phyloP scores from a whole-genome alignment of 1,140 invertebrate species.

The Heterodera carotae region DNA sequence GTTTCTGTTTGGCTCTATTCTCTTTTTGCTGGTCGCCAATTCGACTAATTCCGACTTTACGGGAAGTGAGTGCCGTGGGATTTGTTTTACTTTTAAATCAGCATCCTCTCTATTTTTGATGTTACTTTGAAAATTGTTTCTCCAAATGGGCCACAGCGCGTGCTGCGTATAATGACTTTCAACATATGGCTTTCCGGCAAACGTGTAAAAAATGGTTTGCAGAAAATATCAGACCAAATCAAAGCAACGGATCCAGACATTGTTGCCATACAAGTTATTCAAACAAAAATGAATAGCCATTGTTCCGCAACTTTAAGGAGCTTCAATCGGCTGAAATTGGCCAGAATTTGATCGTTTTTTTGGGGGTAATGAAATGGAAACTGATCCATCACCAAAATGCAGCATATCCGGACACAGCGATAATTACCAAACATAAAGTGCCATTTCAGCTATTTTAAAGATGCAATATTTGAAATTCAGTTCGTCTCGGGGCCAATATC shows the following conservation, averaged over 20 bases:
- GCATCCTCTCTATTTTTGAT: background rate
- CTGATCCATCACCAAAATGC: conserved; percentile 10
- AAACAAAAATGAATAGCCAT: background rate
- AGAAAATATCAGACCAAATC: conserved; percentile 45
- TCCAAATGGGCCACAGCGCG: background rate
- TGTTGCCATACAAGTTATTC: conserved; percentile 38
- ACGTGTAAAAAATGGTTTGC: conserved; percentile 37
- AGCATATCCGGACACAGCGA: conserved; percentile 34
- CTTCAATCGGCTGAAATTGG: conserved; percentile 17
- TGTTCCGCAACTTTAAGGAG: conserved; percentile 16
- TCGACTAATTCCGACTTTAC: background rate
- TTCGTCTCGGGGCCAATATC: background rate
- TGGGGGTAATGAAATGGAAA: conserved; percentile 19
- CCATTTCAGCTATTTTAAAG: background rate
- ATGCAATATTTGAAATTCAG: background rate
- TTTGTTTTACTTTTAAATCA: too few species aligned
- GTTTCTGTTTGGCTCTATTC: background rate
- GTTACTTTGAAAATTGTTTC: conserved; percentile 17
- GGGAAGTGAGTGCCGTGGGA: too few species aligned
- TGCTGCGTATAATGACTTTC: conserved; percentile 45
- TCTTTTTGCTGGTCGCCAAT: background rate
- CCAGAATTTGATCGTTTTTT: conserved; percentile 21
- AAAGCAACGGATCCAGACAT: conserved; percentile 40
- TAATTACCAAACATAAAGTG: conserved; percentile 35
- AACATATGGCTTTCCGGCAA: conserved; percentile 45